Conservation (phyloP, 2,113 vertebrate genomes). For the Hemiscyllium ocellatum region DNA sequence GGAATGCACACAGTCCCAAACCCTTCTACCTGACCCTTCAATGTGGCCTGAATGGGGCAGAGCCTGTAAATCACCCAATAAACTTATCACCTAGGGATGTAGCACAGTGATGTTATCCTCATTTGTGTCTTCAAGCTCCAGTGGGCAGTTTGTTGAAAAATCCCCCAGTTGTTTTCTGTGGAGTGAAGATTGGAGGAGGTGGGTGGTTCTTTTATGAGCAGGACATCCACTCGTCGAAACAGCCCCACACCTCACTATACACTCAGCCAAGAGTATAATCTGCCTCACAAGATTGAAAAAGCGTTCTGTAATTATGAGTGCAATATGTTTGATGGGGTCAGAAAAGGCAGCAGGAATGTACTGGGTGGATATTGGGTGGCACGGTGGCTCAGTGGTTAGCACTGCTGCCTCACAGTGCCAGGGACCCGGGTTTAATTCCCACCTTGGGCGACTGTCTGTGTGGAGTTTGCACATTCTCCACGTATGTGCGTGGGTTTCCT, state of each 20-base stretch:
- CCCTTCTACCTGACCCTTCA: no score
- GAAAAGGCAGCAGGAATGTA: neutral
- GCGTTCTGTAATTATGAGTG: neutral
- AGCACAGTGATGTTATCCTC: neutral
- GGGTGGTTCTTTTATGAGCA: neutral
- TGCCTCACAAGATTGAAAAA: neutral
- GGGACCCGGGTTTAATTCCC: no score
- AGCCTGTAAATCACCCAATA: no score
- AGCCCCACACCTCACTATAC: neutral
- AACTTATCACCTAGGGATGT: neutral
- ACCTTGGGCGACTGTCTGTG: no score
- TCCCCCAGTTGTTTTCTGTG: neutral
- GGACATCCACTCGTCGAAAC: neutral
- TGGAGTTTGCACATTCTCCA: no score
- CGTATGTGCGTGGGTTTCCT: no score
- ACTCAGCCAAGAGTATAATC: neutral
- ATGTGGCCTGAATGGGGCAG: no score
- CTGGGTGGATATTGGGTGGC: neutral
- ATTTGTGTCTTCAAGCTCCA: neutral
- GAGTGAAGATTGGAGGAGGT: neutral
- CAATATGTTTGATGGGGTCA: neutral
- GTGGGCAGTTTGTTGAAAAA: neutral
- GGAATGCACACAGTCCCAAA: no score
- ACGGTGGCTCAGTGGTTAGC: no score
- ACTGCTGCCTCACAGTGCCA: no score